These are phyloP conservation scores for Sinotaia quadrata DNA, from an alignment of 2,888 invertebrate species.

Conservation along the genomic window DNA sequence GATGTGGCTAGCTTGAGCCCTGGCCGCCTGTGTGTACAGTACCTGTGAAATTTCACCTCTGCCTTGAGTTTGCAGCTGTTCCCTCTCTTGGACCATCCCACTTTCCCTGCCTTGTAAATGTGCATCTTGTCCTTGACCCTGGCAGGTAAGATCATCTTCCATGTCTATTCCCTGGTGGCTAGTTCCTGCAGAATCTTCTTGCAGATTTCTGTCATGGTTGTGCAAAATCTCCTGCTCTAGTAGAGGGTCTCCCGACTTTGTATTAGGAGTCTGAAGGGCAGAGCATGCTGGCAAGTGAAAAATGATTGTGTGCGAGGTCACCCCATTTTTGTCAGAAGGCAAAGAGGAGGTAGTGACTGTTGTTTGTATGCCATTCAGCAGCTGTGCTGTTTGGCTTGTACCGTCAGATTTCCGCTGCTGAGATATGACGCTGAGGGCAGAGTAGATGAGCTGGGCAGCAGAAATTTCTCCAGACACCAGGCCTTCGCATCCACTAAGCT, in stretches of 20 bases:
- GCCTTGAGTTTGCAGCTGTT: neutral
- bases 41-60: neutral
- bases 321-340: constrained; percentile 44
- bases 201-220: neutral
- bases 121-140: neutral
- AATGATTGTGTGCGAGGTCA: constrained; percentile 57
- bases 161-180: constrained; percentile 2
- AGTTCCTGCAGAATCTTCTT: neutral
- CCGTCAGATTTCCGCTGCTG: constrained; percentile 37
- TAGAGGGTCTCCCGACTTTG: neutral
- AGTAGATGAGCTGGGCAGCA: constrained; percentile 59
- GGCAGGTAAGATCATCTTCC: constrained; percentile 1
- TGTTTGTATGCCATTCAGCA: constrained; percentile 42
- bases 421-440: constrained; percentile 57
- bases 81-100: neutral
- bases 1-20: neutral
- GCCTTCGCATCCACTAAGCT: constrained; percentile 51
- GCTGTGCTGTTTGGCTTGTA: constrained; percentile 36
- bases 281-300: constrained; percentile 48
- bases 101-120: neutral
- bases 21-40: neutral
- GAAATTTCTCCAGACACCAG: constrained; percentile 50
- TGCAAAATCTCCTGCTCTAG: neutral
- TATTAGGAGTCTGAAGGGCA: neutral
- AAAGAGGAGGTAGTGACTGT: constrained; percentile 36